Evolutionary conservation across 2,113 vertebrate species (phyloP).

Genomic region (Aleadryas rufinucha): DNA sequence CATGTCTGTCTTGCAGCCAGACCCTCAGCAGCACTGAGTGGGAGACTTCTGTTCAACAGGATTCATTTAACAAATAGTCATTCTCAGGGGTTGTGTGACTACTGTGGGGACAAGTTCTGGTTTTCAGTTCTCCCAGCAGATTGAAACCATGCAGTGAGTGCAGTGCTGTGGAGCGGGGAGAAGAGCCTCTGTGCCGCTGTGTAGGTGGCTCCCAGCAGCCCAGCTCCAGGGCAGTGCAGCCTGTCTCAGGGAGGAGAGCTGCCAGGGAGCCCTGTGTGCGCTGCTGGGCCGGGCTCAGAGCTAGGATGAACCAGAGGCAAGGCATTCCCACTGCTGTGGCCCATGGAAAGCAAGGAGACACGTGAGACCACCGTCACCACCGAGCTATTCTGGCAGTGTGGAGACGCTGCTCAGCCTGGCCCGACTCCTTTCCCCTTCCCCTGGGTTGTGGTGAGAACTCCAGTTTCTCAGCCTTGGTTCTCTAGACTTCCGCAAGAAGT

Average conservation of each 20-base stretch:
- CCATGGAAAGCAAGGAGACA: background rate
- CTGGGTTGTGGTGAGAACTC: background rate
- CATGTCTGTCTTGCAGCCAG: background rate
- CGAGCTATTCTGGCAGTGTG: background rate
- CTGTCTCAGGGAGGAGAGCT: background rate
- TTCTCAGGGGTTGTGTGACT: background rate
- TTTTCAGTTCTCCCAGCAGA: background rate
- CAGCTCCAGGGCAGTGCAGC: rapidly evolving
- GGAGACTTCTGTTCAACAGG: background rate
- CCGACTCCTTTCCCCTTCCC: background rate
- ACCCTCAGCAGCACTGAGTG: background rate
- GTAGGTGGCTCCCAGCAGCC: background rate
- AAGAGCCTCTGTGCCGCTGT: background rate
- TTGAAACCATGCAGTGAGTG: background rate
- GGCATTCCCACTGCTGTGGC: background rate
- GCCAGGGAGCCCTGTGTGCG: rapidly evolving
- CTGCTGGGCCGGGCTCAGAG: background rate
- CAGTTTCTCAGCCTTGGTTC: background rate
- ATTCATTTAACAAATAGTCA: background rate
- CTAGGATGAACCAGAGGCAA: background rate
- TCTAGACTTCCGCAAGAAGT: background rate
- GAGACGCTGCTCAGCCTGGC: background rate
- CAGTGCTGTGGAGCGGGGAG: rapidly evolving
- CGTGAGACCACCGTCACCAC: rapidly evolving
- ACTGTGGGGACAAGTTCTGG: background rate